phyloP scores from a whole-genome alignment of 2,797 vertebrate genomes.

The Phoeniculus purpureus region DNA sequence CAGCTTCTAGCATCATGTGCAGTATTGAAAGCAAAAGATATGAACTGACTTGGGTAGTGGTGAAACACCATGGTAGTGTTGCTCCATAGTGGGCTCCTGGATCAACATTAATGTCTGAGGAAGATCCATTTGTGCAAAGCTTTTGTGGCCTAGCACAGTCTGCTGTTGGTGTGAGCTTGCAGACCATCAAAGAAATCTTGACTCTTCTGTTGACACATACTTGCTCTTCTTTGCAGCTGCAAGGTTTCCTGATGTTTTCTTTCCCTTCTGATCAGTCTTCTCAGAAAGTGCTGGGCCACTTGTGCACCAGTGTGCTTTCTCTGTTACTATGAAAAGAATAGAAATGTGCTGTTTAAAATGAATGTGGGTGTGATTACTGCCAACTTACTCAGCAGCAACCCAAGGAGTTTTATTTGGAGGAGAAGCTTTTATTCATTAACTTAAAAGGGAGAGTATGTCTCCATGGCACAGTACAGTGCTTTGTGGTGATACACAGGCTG shows the following conservation, averaged over 20 bases:
- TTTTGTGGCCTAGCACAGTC: neutral
- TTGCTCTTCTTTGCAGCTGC: neutral
- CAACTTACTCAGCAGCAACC: neutral
- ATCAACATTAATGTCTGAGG: neutral
- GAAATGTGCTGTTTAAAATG: neutral
- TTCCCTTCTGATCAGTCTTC: neutral
- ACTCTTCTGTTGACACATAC: fast-evolving
- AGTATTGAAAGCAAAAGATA: neutral
- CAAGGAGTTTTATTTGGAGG: neutral
- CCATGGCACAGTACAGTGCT: neutral
- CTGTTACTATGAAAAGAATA: neutral
- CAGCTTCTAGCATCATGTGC: neutral
- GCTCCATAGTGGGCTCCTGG: neutral
- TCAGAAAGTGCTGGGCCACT: neutral
- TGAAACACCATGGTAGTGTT: neutral
- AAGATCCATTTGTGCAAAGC: neutral
- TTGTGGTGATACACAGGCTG: neutral
- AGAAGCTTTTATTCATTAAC: neutral
- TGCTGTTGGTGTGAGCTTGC: neutral
- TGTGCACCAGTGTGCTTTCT: neutral
- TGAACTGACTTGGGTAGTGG: neutral
- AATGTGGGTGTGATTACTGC: neutral
- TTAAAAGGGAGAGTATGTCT: neutral
- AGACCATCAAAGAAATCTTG: neutral
- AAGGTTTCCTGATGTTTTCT: neutral